These are phyloP conservation scores for Panonychus citri DNA, from an alignment of 1,140 invertebrate genomes.

Conservation along the genomic window DNA sequence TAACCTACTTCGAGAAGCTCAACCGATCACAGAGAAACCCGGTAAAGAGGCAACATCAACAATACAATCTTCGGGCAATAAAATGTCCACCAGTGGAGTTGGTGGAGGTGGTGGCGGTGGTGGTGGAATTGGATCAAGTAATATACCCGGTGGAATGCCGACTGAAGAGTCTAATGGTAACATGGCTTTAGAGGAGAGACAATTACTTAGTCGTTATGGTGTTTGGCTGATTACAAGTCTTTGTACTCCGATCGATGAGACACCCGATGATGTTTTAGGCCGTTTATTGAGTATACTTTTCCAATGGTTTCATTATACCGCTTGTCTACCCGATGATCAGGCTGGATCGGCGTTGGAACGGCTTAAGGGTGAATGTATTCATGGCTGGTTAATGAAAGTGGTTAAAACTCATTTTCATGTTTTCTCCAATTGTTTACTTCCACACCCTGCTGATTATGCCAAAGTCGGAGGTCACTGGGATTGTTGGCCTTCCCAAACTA, in stretches of 20 bases:
- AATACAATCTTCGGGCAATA: not conserved
- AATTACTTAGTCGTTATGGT: constrained; percentile 76
- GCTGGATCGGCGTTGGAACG: constrained; percentile 64
- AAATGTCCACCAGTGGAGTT: not conserved
- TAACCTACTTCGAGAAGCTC: constrained; percentile 26
- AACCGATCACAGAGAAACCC: constrained; percentile 18
- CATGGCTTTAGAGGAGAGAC: constrained; percentile 39
- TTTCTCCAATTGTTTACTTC: constrained; percentile 57
- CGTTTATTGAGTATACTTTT: constrained; percentile 82
- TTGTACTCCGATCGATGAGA: constrained; percentile 52
- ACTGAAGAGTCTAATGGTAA: constrained; percentile 21
- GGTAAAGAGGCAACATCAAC: constrained; percentile 12
- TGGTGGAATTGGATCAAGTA: constrained; percentile 15
- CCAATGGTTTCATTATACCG: constrained; percentile 96
- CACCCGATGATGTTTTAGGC: constrained; percentile 66
- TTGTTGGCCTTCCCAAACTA: constrained; percentile 40
- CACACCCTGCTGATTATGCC: constrained; percentile 66
- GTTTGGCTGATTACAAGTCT: constrained; percentile 87
- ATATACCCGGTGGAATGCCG: constrained; percentile 11
- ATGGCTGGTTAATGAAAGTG: constrained; percentile 66
- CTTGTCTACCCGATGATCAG: constrained; percentile 77
- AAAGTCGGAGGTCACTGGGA: constrained; percentile 33
- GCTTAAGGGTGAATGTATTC: constrained; percentile 77
- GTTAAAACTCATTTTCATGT: constrained; percentile 63
- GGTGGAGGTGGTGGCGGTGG: constrained; percentile 11